Evolutionary conservation across 2,888 invertebrate genomes (phyloP).

Genomic region (Drosophila maculinotata): DNA sequence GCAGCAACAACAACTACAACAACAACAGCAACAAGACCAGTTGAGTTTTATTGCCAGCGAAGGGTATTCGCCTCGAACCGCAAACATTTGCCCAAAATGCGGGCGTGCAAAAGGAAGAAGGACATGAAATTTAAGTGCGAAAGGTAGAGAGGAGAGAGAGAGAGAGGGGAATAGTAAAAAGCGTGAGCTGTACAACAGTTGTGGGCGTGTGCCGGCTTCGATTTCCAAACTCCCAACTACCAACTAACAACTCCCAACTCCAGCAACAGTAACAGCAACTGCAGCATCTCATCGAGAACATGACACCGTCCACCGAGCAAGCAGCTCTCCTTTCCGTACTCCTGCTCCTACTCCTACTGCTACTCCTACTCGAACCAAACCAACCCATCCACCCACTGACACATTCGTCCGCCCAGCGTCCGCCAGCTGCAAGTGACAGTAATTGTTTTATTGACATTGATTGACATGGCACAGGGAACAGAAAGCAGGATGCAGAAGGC

Average conservation of each 20-base stretch:
- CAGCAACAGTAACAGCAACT: not conserved
- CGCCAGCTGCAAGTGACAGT: slow-evolving; percentile 80
- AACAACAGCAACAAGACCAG: slow-evolving; percentile 31
- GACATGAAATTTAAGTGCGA: not conserved
- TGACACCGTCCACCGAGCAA: slow-evolving; percentile 47
- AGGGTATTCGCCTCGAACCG: slow-evolving; percentile 60
- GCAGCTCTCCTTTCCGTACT: not conserved
- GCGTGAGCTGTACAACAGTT: slow-evolving; percentile 16
- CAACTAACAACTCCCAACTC: no score
- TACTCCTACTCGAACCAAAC: not conserved
- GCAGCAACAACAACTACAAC: slow-evolving; percentile 37
- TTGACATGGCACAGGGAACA: slow-evolving; percentile 68
- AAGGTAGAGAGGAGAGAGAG: not conserved
- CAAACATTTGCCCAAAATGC: slow-evolving; percentile 73
- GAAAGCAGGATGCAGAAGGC: slow-evolving; percentile 14
- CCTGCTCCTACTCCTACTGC: not conserved
- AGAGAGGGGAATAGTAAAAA: not conserved
- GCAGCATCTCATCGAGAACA: slow-evolving; percentile 42
- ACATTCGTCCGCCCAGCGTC: slow-evolving; percentile 28
- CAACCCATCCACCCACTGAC: not conserved
- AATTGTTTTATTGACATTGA: slow-evolving; percentile 84
- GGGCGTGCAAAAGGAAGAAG: slow-evolving; percentile 22
- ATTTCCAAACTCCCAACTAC: slow-evolving; percentile 17
- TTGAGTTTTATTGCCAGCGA: slow-evolving; percentile 69
- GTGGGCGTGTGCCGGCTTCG: slow-evolving; percentile 40